Evolutionary conservation across 2,888 invertebrate genomes (phyloP), one percentile per base, ranked within the genome.

Genomic region (Bursaphelenchus okinawaensis): DNA sequence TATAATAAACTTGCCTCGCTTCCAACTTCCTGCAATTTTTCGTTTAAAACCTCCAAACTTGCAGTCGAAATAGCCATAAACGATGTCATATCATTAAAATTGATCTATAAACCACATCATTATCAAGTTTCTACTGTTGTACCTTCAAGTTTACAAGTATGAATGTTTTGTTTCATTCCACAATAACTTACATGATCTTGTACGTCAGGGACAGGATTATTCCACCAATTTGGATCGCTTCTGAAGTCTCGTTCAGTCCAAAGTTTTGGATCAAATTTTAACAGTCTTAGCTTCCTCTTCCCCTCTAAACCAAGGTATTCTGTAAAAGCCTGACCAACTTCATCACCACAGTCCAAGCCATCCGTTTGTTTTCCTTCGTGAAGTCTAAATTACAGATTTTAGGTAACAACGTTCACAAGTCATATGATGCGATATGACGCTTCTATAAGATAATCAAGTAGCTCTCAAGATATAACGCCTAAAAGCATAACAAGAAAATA

Each of bases 301-400:
- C 68, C 65, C 4, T 57, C 57, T 51, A 71, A 71, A 16, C 66
- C 69, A 19, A 77, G 56, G 20, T 68, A 69, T 22, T 73, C 62
- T 7, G 72, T 71, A 51, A 79, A 65, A 12, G 73, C 69, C 12
- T 62, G 56, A n/a, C 70, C 74, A 2, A 72, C 69, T 8, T 62
- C 70, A 20, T 77, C 74, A 4, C 79, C 79, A 61, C 79, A 79
- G 56, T 79, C 79, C 52, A 74, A 68, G 7, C 79, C 79, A 52
- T 79, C 79, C 7, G 75, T 71, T 12, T 71, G 66, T 19, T 71
- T 63, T 23, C 75, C 68, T 1, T 51, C 65, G 57, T 75, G 75
- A 20, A 77, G 65, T 22, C 77, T 77, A 56, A 64, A 26, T 40
- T n/a, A n/a, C n/a, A n/a, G n/a, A n/a, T n/a, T n/a, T n/a, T n/a